These are phyloP conservation scores for Bombus sibiricus DNA, from an alignment of 1,140 invertebrate genomes.

Conservation along the genomic window DNA sequence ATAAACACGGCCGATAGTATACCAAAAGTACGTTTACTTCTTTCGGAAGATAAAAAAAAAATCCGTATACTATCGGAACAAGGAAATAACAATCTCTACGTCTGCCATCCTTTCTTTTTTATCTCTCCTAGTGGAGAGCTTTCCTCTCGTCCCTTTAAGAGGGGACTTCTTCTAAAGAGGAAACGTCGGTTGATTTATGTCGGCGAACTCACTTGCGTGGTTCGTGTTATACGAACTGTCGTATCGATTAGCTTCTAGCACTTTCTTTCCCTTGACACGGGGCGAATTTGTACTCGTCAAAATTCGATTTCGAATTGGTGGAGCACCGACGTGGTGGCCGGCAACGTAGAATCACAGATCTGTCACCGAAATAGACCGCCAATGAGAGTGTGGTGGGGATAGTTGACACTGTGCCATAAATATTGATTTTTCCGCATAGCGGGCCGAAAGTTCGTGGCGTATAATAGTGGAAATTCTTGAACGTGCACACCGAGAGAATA, in stretches of 20 bases:
- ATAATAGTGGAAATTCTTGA: conserved; percentile 48
- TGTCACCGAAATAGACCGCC: conserved; percentile 40
- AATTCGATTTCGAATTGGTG: conserved; percentile 51
- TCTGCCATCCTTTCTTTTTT: neutral
- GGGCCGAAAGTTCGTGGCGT: conserved; percentile 34
- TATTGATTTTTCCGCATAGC: conserved; percentile 61
- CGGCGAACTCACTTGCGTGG: neutral
- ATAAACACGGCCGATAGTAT: neutral
- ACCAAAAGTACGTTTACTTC: too few relatives aligned
- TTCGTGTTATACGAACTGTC: neutral
- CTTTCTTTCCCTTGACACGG: neutral
- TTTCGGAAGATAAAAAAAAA: neutral
- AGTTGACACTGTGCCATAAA: conserved; percentile 47
- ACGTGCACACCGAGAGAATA: neutral
- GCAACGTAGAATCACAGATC: conserved; percentile 3
- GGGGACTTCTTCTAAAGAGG: neutral
- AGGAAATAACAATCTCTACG: neutral
- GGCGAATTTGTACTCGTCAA: conserved; percentile 47
- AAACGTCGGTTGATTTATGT: conserved; percentile 35
- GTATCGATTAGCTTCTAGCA: conserved; percentile 28
- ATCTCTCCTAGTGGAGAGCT: neutral
- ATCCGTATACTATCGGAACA: neutral
- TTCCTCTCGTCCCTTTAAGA: neutral
- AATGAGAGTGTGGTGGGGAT: conserved; percentile 17
- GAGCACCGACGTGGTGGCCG: neutral